phyloP scores from a whole-genome alignment of 2,888 invertebrate genomes.

The Timema podura region DNA sequence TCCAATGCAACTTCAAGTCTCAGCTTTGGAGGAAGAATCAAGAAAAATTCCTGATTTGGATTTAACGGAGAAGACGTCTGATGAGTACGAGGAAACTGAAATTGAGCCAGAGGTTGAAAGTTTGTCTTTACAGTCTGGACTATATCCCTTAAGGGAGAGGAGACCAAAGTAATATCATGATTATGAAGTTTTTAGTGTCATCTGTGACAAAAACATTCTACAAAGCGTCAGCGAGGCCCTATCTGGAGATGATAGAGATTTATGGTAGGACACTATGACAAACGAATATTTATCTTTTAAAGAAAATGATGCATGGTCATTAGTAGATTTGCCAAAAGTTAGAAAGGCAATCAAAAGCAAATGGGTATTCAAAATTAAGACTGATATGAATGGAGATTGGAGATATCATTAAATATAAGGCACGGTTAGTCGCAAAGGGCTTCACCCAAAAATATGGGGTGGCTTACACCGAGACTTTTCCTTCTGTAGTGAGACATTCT shows the following conservation, averaged over 20 bases:
- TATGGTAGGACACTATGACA: not conserved
- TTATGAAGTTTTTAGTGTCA: too few relatives aligned
- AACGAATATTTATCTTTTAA: not conserved
- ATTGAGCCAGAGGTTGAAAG: not conserved
- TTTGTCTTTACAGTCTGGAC: not conserved
- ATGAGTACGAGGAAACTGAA: not conserved
- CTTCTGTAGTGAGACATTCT: not conserved
- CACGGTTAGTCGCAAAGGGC: constrained; percentile 5
- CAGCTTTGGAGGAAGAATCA: too few relatives aligned
- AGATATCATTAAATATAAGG: not conserved
- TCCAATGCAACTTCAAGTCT: too few relatives aligned
- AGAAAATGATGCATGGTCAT: not conserved
- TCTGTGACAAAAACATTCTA: too few relatives aligned
- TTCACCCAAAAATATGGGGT: too few relatives aligned
- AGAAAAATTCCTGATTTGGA: too few relatives aligned
- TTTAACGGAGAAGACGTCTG: too few relatives aligned
- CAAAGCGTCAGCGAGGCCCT: not conserved
- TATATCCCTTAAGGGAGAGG: not conserved
- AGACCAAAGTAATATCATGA: too few relatives aligned
- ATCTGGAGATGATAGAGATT: not conserved
- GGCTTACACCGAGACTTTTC: not conserved
- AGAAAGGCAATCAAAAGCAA: too few relatives aligned
- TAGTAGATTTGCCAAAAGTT: not conserved
- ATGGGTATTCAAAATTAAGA: not conserved
- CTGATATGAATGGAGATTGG: not conserved